Base-by-base conservation (phyloP, 2,113 vertebrate species). In the Accipiter virgatus region DNA sequence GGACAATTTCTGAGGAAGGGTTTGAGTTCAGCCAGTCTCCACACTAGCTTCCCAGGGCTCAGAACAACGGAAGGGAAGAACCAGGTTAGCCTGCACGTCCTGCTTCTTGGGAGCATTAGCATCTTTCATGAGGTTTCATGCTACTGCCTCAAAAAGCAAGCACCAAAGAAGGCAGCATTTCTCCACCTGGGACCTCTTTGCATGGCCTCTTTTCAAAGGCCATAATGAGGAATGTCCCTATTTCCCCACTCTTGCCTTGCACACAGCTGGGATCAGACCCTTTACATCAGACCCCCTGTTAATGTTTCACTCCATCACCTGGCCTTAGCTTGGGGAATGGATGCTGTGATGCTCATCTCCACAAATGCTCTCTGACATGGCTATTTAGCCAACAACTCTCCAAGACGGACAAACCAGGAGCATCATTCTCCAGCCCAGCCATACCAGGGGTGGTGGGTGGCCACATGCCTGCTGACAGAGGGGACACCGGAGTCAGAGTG, bases 341-440 rank as follows among this genome's bases (percentile, higher is more conserved):
- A 23, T 19, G 32, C 17, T 8, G 14, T 1, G 10, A 38, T 3
- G 12, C 26, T 31, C 21, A 16, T 17, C 50, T 67, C 68, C 63
- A 59, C 1, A 1, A 20, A 36, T 0, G 0, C 15, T 20, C 31
- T 34, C 48, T 56, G 74, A 5, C 31, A 3, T 1, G 4, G 32
- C 10, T 73, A 4, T 75, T 62, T 23, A 78, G 45, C 38, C n/a
- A 82, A 13, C 22, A 66, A 5, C 18, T 71, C 45, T 77, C 48
- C 6, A 21, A n/a, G n/a, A 40, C 1, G 4, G 38, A 50, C 66
- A 74, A 82, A 43, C 16, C 18, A 55, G 36, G 2, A 50, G 11
- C 29, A 68, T 3, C 0, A 0, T 16, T 74, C 38, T 86, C 58
- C 56, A 93, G 56, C 32, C 38, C 32, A 43, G 40, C 14, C 25